These are phyloP conservation scores for Diabrotica virgifera DNA, from an alignment of 1,140 invertebrate species.

Conservation along the genomic window DNA sequence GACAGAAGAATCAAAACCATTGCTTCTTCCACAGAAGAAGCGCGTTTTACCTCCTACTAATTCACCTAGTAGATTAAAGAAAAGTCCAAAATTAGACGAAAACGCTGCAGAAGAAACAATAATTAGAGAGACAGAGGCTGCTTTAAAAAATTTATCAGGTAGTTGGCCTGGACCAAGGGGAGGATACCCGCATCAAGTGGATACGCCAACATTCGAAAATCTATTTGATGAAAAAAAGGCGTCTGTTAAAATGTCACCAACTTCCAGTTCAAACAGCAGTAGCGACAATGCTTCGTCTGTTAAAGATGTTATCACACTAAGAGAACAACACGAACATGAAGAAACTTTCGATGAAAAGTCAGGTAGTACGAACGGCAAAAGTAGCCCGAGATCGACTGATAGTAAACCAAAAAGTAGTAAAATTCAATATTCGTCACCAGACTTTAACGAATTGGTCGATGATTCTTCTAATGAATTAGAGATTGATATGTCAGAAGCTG, in stretches of 20 bases:
- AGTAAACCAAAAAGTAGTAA: slow-evolving; percentile 39
- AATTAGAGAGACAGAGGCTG: slow-evolving; percentile 82
- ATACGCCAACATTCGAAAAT: slow-evolving; percentile 78
- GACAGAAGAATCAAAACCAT: slow-evolving; percentile 49
- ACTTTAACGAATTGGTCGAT: slow-evolving; percentile 76
- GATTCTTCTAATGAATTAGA: slow-evolving; percentile 76
- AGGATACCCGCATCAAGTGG: slow-evolving; percentile 67
- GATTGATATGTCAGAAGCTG: slow-evolving; percentile 71
- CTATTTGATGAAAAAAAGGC: slow-evolving; percentile 79
- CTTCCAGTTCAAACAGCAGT: slow-evolving; percentile 60
- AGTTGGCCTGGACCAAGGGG: slow-evolving; percentile 70
- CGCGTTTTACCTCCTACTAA: slow-evolving; percentile 51
- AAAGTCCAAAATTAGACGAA: slow-evolving; percentile 51
- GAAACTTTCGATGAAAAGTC: slow-evolving; percentile 44
- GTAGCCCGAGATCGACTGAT: slow-evolving; percentile 31
- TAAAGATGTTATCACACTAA: slow-evolving; percentile 65
- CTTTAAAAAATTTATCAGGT: slow-evolving; percentile 76
- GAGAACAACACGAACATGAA: slow-evolving; percentile 53
- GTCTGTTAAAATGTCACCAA: slow-evolving; percentile 60
- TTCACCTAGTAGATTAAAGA: slow-evolving; percentile 54
- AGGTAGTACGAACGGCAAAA: slow-evolving; percentile 36
- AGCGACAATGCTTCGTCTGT: slow-evolving; percentile 57
- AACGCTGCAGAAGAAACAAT: slow-evolving; percentile 71
- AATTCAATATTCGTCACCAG: slow-evolving; percentile 64
- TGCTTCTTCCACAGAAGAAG: slow-evolving; percentile 61